These are phyloP conservation scores for Grantiella picta DNA, from an alignment of 2,113 vertebrate species.

Conservation along the genomic window DNA sequence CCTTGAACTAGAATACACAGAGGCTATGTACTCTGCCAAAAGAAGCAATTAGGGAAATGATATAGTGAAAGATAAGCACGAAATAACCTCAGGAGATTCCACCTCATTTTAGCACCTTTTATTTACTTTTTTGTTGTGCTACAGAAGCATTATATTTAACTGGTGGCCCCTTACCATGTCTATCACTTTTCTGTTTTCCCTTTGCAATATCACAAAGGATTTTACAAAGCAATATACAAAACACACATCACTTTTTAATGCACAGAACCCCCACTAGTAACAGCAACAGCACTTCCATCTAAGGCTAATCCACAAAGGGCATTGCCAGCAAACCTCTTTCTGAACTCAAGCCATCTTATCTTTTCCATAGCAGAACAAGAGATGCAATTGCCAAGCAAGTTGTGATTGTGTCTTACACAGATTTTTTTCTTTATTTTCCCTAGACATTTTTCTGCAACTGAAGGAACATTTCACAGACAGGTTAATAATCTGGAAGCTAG, in stretches of 20 bases:
- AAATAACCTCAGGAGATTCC: background rate
- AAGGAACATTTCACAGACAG: background rate
- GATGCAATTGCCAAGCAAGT: background rate
- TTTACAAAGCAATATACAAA: background rate
- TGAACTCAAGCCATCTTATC: background rate
- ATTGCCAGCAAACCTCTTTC: background rate
- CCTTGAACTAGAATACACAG: background rate
- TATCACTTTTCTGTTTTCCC: background rate
- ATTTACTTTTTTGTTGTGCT: background rate
- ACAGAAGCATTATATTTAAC: background rate
- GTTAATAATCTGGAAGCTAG: background rate
- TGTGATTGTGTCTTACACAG: background rate
- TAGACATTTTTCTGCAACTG: background rate
- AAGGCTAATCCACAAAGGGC: background rate
- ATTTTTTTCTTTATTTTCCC: background rate
- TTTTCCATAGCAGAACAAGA: background rate
- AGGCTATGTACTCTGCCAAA: background rate
- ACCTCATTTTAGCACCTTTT: background rate
- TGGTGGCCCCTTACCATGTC: background rate
- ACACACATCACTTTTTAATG: background rate
- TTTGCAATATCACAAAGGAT: background rate
- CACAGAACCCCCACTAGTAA: background rate
- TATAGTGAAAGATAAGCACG: background rate
- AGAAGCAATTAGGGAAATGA: conserved; percentile 5
- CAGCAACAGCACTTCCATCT: background rate